phyloP scores from a whole-genome alignment of 1,140 invertebrate species.

The Babylonia areolata region DNA sequence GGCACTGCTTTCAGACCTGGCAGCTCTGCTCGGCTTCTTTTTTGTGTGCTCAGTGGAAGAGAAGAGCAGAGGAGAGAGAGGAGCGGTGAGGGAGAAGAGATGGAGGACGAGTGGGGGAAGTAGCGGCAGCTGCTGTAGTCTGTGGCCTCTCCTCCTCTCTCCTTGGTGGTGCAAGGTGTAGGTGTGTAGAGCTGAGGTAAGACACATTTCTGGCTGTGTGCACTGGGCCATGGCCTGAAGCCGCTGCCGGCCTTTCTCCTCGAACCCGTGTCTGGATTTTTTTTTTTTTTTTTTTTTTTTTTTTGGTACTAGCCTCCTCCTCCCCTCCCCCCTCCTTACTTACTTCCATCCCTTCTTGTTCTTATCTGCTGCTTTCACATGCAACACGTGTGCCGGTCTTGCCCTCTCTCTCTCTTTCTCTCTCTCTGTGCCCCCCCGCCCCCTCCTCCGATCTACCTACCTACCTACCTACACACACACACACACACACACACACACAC shows the following conservation, averaged over 20 bases:
- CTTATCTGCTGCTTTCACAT: neutral
- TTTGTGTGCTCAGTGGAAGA: neutral
- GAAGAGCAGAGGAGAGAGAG: neutral
- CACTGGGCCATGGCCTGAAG: slow-evolving; percentile 7
- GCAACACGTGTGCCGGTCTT: slow-evolving; percentile 14
- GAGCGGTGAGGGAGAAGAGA: neutral
- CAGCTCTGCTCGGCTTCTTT: neutral
- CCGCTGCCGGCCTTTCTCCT: neutral
- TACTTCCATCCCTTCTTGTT: neutral
- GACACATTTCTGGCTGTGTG: slow-evolving; percentile 1
- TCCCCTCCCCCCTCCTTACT: no score
- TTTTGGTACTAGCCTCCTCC: neutral
- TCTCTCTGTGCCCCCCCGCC: neutral
- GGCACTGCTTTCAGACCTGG: neutral
- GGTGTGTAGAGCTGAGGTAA: slow-evolving; percentile 15
- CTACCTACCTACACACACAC: neutral
- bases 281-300: no score
- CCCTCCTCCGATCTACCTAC: neutral
- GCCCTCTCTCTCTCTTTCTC: neutral
- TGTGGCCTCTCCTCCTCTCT: no score
- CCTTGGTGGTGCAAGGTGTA: no score
- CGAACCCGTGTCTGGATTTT: no score
- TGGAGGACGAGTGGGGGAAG: no score
- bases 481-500: no score
- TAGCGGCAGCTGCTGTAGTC: neutral